Conservation (phyloP, 2,113 vertebrate species). For the Todiramphus saurophagus region DNA sequence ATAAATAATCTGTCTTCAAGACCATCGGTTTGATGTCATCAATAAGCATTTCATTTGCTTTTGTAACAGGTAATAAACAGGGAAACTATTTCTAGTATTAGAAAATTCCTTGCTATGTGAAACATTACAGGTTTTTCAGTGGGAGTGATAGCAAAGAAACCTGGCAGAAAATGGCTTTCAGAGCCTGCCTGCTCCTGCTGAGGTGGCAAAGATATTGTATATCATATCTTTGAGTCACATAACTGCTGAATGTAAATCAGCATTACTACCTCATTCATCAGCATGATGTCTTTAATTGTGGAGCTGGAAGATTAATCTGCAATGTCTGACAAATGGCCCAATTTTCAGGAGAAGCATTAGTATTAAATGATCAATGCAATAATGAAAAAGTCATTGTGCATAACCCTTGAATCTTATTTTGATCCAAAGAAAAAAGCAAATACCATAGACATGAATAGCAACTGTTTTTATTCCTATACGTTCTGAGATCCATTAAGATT, state of each 20-base stretch:
- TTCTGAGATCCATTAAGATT: neutral
- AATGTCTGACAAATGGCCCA: conserved; percentile 57
- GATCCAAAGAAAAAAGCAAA: neutral
- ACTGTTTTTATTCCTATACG: neutral
- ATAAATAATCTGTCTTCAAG: neutral
- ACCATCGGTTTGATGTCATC: neutral
- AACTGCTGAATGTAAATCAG: conserved; percentile 41
- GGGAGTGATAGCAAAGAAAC: neutral
- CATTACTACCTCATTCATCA: conserved; percentile 49
- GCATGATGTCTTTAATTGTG: conserved; percentile 68
- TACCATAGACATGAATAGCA: neutral
- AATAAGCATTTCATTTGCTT: neutral
- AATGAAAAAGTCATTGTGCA: conserved; percentile 10
- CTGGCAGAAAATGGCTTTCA: neutral
- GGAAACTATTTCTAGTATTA: neutral
- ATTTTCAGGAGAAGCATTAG: conserved; percentile 61
- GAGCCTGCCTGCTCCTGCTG: neutral
- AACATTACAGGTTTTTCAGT: neutral
- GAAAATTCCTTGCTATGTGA: neutral
- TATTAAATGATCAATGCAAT: conserved; percentile 51
- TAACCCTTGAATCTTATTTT: conserved; percentile 35
- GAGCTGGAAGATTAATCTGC: conserved; percentile 71
- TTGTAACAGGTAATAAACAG: neutral
- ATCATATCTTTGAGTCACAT: conserved; percentile 21
- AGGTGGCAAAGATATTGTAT: neutral